These are phyloP conservation scores for Danio jaintianensis DNA, from an alignment of 2,797 vertebrate species.

Conservation along the genomic window DNA sequence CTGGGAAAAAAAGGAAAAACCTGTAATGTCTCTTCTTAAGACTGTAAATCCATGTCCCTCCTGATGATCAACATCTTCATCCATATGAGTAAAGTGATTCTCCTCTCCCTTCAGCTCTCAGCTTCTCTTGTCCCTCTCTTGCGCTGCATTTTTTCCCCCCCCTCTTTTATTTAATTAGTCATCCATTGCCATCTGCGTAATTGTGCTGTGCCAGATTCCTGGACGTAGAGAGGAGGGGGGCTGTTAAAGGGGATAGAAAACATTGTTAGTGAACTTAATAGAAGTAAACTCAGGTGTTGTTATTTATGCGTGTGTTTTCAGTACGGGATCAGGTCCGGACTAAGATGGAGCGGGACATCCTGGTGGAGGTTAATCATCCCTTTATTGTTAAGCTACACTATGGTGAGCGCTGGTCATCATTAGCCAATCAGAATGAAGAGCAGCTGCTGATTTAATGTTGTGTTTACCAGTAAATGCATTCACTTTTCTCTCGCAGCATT, in stretches of 20 bases:
- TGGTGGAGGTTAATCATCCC: slow-evolving; percentile 96
- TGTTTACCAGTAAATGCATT: not conserved
- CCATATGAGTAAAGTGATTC: not conserved
- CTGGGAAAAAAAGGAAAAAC: too few species aligned
- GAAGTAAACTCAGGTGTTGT: slow-evolving; percentile 29
- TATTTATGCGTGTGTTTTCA: slow-evolving; percentile 66
- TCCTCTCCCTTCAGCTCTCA: slow-evolving; percentile 18
- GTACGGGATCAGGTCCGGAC: slow-evolving; percentile 93
- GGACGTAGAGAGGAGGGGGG: not conserved
- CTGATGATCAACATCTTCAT: slow-evolving; percentile 28
- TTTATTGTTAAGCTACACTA: slow-evolving; percentile 97
- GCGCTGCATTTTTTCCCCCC: slow-evolving; percentile 39
- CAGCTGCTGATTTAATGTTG: not conserved
- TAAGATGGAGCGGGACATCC: slow-evolving; percentile 96
- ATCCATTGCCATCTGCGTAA: slow-evolving; percentile 59
- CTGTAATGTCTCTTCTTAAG: not conserved
- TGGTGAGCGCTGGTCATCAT: slow-evolving; percentile 77
- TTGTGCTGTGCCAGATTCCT: slow-evolving; percentile 43
- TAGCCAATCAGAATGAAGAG: slow-evolving; percentile 50
- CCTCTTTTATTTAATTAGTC: slow-evolving; percentile 57
- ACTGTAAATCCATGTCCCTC: slow-evolving; percentile 1
- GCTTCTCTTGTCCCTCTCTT: slow-evolving; percentile 24
- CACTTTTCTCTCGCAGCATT: slow-evolving; percentile 80
- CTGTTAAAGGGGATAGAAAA: slow-evolving; percentile 23
- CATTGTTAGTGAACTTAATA: slow-evolving; percentile 24